These are phyloP conservation scores for Mycalesis mineus DNA, from an alignment of 2,888 invertebrate genomes.

Conservation along the genomic window DNA sequence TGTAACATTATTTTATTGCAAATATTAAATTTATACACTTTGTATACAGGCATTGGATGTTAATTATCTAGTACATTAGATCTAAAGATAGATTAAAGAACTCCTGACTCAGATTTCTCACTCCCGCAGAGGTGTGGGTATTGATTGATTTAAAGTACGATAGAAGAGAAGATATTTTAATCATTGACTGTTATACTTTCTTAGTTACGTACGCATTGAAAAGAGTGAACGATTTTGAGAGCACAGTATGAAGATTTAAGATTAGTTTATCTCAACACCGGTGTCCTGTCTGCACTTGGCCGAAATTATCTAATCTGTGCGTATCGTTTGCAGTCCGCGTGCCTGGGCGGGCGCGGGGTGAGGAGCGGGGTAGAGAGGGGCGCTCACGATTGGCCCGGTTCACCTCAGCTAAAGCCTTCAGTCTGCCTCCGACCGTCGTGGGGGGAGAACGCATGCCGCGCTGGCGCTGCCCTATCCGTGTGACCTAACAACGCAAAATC, in stretches of 20 bases:
- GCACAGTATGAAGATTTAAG: background rate
- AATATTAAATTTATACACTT: no score
- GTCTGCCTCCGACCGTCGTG: conserved; percentile 49
- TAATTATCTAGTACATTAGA: no score
- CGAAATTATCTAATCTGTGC: conserved; percentile 34
- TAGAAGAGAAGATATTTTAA: no score
- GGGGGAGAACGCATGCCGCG: conserved; percentile 40
- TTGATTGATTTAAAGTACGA: no score
- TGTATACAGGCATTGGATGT: no score
- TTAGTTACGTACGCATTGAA: no score
- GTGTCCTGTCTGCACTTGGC: conserved; percentile 24
- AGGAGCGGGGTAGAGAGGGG: conserved; percentile 35
- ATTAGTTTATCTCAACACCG: conserved; percentile 13
- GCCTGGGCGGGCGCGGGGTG: conserved; percentile 59
- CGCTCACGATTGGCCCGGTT: conserved; percentile 48
- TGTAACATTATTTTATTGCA: no score
- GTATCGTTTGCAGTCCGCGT: conserved; percentile 43
- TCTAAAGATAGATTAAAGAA: no score
- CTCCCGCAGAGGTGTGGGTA: no score
- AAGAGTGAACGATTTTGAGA: background rate
- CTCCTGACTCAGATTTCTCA: no score
- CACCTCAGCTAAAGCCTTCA: conserved; percentile 56
- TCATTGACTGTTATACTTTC: no score
- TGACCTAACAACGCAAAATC: conserved; percentile 53
- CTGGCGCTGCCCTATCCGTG: conserved; percentile 42